These are phyloP conservation scores for Eumeta japonica DNA, from an alignment of 1,140 invertebrate species.

Conservation along the genomic window DNA sequence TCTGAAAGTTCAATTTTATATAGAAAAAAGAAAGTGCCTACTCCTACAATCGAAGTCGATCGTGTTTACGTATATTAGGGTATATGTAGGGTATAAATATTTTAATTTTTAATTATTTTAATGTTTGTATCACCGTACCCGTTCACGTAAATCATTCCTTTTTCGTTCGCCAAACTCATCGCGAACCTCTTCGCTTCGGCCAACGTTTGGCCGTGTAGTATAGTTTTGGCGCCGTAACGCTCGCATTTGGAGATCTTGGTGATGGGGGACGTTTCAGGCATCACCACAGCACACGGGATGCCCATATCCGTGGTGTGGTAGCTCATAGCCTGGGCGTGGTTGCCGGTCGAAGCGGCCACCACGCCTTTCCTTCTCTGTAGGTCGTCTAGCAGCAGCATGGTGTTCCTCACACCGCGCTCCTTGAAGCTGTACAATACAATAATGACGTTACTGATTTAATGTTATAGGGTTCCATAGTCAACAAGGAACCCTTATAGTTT, in stretches of 20 bases:
- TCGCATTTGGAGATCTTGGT: constrained; percentile 85
- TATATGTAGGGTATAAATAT: no score
- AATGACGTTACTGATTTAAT: neutral
- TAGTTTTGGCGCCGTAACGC: constrained; percentile 76
- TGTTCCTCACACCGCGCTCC: constrained; percentile 84
- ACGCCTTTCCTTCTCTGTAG: constrained; percentile 75
- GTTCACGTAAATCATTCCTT: constrained; percentile 75
- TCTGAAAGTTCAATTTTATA: no score
- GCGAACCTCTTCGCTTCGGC: constrained; percentile 75
- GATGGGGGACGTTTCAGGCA: constrained; percentile 80
- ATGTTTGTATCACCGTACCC: no score
- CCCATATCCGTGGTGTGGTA: constrained; percentile 78
- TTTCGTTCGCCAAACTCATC: constrained; percentile 67
- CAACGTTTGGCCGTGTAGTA: constrained; percentile 78
- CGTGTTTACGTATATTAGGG: no score
- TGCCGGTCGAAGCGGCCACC: constrained; percentile 85
- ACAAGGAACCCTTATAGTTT: no score
- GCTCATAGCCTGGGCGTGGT: constrained; percentile 78
- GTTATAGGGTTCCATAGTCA: no score
- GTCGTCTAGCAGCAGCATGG: constrained; percentile 68
- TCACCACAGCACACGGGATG: constrained; percentile 85
- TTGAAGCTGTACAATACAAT: constrained; percentile 69
- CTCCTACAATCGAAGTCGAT: no score
- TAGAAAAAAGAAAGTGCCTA: no score
- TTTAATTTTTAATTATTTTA: no score